Evolutionary conservation across 2,888 invertebrate species (phyloP), one percentile per base, ranked within the genome.

Genomic region (Macrosiphum euphorbiae): DNA sequence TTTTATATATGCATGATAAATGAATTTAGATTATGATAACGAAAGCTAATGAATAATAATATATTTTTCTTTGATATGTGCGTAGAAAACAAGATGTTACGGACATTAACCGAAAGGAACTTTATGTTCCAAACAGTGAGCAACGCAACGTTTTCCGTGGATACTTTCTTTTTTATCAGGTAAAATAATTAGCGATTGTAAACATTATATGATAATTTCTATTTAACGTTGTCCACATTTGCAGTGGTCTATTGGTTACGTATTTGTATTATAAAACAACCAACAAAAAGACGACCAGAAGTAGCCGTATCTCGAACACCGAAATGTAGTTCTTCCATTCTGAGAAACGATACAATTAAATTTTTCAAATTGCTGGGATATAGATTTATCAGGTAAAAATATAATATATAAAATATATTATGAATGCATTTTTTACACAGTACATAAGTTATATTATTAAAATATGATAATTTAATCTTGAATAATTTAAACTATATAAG

Each of bases 151-250:
- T 98, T 97, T 96, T 97, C 98, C 94, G 98, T 98, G 1, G 98
- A 98, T 95, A 98, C 98, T 0, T 98, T 98, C 96, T 98, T 98
- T 96, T 98, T 98, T 95, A 97, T 97, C 88, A 97, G 97, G 97
- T 97, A 95, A 95, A n/a, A 58, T 58, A 20, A 86, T 58, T 13
- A 26, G 41, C 8, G n/a, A 78, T 86, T 94, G 58, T 35, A 78
- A 3, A 26, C n/a, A 90, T 52, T 41, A 7, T 41, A 4, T 52
- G 44, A 44, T 26, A 78, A 52, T 90, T 78, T 67, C 61, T 61
- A 92, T 88, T 47, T 41, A 4, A 35, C 41, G 5, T 67, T 47
- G 20, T 85, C 5, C n/a, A 8, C 92, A 88, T 92, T 96, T 96
- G 95, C 95, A 98, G 98, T 95, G 98, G 98, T 20, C 97, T 98